A percentile compares a stretch with the other conserved stretches of the same genome.
These are phyloP conservation scores for Dysdera silvatica DNA, from an alignment of 1,140 invertebrate species.

Conservation along the genomic window DNA sequence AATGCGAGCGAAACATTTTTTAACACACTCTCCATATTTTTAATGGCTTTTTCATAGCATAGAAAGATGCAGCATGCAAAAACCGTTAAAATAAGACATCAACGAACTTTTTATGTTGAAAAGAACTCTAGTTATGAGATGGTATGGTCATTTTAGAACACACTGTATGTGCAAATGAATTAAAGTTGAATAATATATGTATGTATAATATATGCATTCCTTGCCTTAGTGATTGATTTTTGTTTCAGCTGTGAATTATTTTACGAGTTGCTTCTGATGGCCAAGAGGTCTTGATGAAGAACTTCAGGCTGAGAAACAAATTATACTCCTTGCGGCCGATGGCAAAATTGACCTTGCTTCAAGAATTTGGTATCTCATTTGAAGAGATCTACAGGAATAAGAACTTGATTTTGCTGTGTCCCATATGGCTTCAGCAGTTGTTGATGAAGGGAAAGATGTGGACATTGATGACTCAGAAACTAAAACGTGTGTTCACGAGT, in stretches of 20 bases:
- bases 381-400: conserved; percentile 17
- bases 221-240: no score
- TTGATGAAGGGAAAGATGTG: conserved; percentile 25
- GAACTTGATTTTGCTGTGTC: conserved; percentile 14
- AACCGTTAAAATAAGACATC: no score
- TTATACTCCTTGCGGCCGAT: conserved; percentile 22
- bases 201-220: no score
- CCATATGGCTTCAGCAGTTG: conserved; percentile 20
- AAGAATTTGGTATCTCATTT: conserved; percentile 12
- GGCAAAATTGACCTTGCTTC: conserved; percentile 22
- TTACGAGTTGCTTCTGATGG: conserved; percentile 20
- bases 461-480: conserved; percentile 25
- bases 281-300: conserved; percentile 27
- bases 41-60: no score
- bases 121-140: no score
- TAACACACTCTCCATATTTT: no score
- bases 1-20: no score
- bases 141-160: no score
- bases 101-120: no score
- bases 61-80: no score
- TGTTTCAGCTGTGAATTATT: background rate
- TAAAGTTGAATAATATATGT: no score
- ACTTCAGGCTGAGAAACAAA: conserved; percentile 16
- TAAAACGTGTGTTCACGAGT: conserved; percentile 14
- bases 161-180: no score